Evolutionary conservation across 2,113 vertebrate genomes (phyloP).

Genomic region (Percina caprodes): DNA sequence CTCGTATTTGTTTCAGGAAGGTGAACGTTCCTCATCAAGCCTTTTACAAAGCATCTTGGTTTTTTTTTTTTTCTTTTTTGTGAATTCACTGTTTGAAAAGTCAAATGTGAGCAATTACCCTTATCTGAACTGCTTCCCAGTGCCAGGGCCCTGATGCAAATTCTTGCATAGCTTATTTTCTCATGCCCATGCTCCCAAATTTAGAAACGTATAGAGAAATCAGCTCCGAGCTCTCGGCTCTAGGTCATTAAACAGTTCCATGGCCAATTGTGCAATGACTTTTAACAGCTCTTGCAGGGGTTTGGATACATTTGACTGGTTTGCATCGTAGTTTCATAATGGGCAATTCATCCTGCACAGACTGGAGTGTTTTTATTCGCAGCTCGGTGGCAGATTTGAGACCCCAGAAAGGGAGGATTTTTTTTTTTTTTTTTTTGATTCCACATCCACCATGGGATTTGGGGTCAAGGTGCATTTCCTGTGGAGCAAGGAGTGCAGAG

Average conservation of each 20-base stretch:
- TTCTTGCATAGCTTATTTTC: slow-evolving; percentile 64
- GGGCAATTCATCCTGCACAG: not conserved
- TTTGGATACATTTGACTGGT: slow-evolving; percentile 11
- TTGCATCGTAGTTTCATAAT: slow-evolving; percentile 5
- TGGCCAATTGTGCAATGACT: slow-evolving; percentile 23
- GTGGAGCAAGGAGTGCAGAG: slow-evolving; percentile 39
- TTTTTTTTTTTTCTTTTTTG: slow-evolving; percentile 40
- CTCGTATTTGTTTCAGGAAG: slow-evolving; percentile 39
- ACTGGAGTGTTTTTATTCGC: slow-evolving; percentile 9
- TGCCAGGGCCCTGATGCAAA: slow-evolving; percentile 69
- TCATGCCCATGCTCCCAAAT: slow-evolving; percentile 61
- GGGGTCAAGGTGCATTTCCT: slow-evolving; percentile 75
- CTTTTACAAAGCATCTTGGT: not conserved
- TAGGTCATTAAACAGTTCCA: slow-evolving; percentile 41
- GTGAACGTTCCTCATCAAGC: slow-evolving; percentile 36
- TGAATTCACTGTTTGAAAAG: slow-evolving; percentile 70
- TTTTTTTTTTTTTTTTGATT: slow-evolving; percentile 41
- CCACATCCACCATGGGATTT: slow-evolving; percentile 54
- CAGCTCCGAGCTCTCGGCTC: slow-evolving; percentile 31
- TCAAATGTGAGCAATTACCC: slow-evolving; percentile 75
- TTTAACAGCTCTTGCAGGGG: not conserved
- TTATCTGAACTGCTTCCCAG: slow-evolving; percentile 70
- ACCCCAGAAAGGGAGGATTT: slow-evolving; percentile 3
- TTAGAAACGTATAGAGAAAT: slow-evolving; percentile 51
- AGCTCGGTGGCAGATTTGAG: not conserved